These are phyloP conservation scores for Pseudococcus longispinus DNA, from an alignment of 2,888 invertebrate genomes.

Conservation along the genomic window DNA sequence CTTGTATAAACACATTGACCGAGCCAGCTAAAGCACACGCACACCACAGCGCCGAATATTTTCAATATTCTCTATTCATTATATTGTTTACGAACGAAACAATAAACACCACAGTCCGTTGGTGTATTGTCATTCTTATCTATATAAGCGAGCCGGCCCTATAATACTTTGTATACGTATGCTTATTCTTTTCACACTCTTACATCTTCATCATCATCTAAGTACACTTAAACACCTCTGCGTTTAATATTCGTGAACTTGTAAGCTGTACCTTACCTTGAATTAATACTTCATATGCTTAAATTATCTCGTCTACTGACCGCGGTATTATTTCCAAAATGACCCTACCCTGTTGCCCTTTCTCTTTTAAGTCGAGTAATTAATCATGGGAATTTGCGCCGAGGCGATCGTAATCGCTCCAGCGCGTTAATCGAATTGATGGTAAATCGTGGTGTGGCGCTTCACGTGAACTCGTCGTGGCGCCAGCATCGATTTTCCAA, in stretches of 20 bases:
- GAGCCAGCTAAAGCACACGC: not conserved
- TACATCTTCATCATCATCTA: not conserved
- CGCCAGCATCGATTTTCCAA: not conserved
- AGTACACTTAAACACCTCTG: not conserved
- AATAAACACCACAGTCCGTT: not conserved
- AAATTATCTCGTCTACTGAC: slow-evolving; percentile 1
- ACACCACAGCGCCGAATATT: not conserved
- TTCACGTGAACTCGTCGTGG: not conserved
- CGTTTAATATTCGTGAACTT: not conserved
- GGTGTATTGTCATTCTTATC: slow-evolving; percentile 9
- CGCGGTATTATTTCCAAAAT: not conserved
- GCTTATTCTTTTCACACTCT: not conserved
- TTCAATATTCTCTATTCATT: slow-evolving; percentile 11
- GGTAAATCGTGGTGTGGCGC: not conserved
- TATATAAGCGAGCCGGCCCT: not conserved
- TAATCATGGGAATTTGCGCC: not conserved
- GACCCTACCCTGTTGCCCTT: not conserved
- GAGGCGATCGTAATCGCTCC: not conserved
- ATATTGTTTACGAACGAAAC: slow-evolving; percentile 8
- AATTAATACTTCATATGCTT: not conserved
- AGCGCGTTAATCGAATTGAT: not conserved
- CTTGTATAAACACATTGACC: not conserved
- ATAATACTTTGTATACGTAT: not conserved
- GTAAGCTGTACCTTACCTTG: not conserved
- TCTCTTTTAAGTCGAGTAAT: not conserved